phyloP scores from a whole-genome alignment of 2,797 vertebrate species.

The Hemibagrus guttatus region DNA sequence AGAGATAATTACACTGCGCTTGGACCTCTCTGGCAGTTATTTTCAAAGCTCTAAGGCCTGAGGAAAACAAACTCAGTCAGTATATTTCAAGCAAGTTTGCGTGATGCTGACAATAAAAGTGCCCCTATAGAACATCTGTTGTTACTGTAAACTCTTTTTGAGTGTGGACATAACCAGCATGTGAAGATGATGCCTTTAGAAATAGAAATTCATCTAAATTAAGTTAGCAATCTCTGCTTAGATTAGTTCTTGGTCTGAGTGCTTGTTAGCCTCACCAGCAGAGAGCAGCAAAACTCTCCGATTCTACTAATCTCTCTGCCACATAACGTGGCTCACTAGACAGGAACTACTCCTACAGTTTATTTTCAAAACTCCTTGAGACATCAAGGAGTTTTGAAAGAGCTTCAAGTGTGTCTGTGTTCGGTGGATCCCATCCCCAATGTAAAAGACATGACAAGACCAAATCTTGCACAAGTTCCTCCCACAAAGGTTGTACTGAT shows the following conservation, averaged over 20 bases:
- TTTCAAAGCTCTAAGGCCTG: not conserved
- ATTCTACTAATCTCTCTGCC: not conserved
- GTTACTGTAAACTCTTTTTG: not conserved
- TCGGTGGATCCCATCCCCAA: not conserved
- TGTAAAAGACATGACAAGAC: conserved; percentile 24
- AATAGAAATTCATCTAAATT: not conserved
- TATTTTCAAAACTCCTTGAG: not conserved
- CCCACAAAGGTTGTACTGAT: conserved; percentile 50
- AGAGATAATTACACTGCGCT: conserved; percentile 24
- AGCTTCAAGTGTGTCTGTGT: not conserved
- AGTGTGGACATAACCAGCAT: not conserved
- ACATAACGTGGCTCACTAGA: not conserved
- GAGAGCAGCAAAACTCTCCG: conserved; percentile 42
- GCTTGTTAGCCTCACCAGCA: conserved; percentile 19
- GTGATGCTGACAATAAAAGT: not conserved
- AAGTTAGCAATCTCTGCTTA: not conserved
- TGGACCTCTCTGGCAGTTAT: conserved; percentile 29
- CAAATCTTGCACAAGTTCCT: conserved; percentile 30
- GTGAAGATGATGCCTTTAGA: not conserved
- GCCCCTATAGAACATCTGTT: not conserved
- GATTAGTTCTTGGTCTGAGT: not conserved
- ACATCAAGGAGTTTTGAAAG: not conserved
- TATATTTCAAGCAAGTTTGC: not conserved
- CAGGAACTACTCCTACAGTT: not conserved
- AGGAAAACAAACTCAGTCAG: conserved; percentile 16